phyloP scores from a whole-genome alignment of 1,140 invertebrate species.

The Pogonus chalceus region DNA sequence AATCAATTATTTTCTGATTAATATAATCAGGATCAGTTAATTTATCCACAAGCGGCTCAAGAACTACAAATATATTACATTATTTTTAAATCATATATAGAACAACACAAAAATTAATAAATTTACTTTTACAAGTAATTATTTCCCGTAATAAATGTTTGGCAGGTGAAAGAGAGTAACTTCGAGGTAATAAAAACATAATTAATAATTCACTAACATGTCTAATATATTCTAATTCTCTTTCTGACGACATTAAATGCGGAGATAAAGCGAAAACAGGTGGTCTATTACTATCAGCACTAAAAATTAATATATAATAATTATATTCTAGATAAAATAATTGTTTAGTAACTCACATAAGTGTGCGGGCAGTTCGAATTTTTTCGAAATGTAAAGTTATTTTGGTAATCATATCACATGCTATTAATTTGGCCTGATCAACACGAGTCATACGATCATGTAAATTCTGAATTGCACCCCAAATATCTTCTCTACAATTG shows the following conservation, averaged over 20 bases:
- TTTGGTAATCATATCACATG: constrained; percentile 67
- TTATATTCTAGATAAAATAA: constrained; percentile 11
- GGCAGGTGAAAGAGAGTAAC: constrained; percentile 65
- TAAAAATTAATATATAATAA: constrained; percentile 28
- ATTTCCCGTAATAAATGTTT: constrained; percentile 74
- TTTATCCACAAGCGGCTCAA: constrained; percentile 72
- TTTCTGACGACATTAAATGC: constrained; percentile 59
- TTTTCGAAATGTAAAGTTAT: constrained; percentile 79
- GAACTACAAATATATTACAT: constrained; percentile 45
- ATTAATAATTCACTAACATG: constrained; percentile 73
- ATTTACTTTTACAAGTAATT: constrained; percentile 67
- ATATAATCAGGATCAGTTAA: constrained; percentile 85
- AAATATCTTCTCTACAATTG: constrained; percentile 64
- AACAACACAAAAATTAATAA: constrained; percentile 12
- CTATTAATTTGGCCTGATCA: constrained; percentile 72
- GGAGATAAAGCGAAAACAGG: constrained; percentile 66
- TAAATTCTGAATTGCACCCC: constrained; percentile 67
- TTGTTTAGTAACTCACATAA: constrained; percentile 48
- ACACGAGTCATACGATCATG: constrained; percentile 60
- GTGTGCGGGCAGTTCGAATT: constrained; percentile 63
- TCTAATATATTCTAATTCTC: constrained; percentile 71
- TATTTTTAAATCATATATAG: constrained; percentile 8
- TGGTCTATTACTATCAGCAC: constrained; percentile 45
- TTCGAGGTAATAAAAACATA: constrained; percentile 66
- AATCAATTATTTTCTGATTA: constrained; percentile 75